Conservation (phyloP, 2,888 invertebrate genomes). For the Andrena bucephala region DNA sequence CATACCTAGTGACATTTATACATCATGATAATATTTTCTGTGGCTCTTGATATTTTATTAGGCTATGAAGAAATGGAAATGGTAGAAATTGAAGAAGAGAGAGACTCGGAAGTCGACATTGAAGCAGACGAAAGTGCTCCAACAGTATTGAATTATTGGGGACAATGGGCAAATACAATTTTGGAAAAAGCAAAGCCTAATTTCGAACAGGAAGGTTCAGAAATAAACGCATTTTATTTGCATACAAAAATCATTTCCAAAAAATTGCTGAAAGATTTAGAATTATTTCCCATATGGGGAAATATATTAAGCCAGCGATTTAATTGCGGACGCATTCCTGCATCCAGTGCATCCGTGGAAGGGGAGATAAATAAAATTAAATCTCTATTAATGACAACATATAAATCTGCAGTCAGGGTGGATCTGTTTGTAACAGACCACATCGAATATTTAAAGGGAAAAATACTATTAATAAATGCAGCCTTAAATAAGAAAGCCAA, state of each 20-base stretch:
- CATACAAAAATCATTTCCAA: background rate
- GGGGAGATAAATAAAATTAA: background rate
- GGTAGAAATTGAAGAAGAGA: background rate
- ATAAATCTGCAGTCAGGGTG: background rate
- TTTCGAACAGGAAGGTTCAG: background rate
- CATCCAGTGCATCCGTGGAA: conserved; percentile 5
- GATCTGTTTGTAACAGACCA: background rate
- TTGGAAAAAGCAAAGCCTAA: background rate
- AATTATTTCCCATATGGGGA: conserved; percentile 8
- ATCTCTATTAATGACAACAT: background rate
- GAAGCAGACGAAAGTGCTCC: background rate
- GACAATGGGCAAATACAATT: background rate
- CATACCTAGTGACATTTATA: background rate
- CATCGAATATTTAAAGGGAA: background rate
- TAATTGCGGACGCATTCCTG: background rate
- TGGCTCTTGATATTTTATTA: conserved; percentile 4
- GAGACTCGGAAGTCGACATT: background rate
- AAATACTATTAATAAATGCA: background rate
- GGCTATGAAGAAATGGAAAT: conserved; percentile 3
- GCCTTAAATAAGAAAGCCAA: background rate
- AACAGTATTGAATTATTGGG: background rate
- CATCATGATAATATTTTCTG: background rate
- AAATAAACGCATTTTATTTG: background rate
- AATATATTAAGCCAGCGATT: background rate
- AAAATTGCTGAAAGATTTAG: background rate